Base-by-base conservation (phyloP, 2,888 invertebrate genomes). In the Petrolisthes cinctipes region DNA sequence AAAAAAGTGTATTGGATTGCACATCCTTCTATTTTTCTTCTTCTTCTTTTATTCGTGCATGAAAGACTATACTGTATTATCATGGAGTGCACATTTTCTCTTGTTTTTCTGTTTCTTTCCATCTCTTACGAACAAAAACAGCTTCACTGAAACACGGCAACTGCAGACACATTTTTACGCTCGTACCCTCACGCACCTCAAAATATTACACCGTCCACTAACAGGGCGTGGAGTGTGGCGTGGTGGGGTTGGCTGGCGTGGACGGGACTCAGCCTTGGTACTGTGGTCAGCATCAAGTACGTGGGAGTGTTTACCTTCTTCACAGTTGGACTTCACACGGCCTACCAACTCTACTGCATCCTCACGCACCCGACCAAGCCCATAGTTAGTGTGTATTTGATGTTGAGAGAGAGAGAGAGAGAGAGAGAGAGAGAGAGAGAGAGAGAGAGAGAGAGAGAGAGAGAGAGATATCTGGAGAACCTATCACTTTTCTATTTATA, bases 281-380 rank as follows among this genome's bases (percentile, higher is more conserved):
- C 82, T 5, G 89, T 90, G 57, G 76, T 88, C 20, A 86, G 90
- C 61, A 89, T 90, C 82, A 91, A 91, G 84, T 91, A 91, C 78
- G 88, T 91, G n/a, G 91, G 91, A 4, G 88, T 83, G 57, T 91
- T 91, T 76, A 90, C 90, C 5, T 88, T 90, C 20, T 53, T n/a
- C 7, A 86, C 81, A 54, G 88, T 91, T 4, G 91, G 91, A 9
- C 23, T 89, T 11, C 90, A 89, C 75, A 90, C 90, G 5, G 89
- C 85, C 11, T 85, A 87, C 68, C 89, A 91, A n/a, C 89, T 91
- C 68, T 86, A 61, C 80, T 57, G 54, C 78, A 79, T 86, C 54
- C 84, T 82, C 73, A 68, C 79, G 5, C 79, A 89, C 80, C 37
- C 68, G 0, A 20, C 57, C 23, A 61, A 83, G 17, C 85, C 90